Percentiles rank a stretch among this genome's conserved stretches.
Evolutionary conservation across 1,140 invertebrate species (phyloP).

Genomic region (Caerostris extrusa): DNA sequence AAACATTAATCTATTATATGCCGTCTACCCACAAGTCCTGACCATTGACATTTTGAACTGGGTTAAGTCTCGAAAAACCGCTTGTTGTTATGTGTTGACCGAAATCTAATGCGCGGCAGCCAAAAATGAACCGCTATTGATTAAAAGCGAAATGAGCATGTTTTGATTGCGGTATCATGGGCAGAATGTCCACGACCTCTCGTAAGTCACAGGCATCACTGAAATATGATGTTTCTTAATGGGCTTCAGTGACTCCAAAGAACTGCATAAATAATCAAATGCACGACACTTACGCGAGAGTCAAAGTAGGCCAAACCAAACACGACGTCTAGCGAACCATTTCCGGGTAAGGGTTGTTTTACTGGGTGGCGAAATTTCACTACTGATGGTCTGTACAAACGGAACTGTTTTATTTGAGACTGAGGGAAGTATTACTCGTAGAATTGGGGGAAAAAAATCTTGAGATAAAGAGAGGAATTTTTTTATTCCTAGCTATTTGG

Average conservation of each 20-base stretch:
- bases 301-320: constrained; percentile 41
- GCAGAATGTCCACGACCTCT: constrained; percentile 14
- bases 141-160: constrained; percentile 18
- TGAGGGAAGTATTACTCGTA: too few species aligned
- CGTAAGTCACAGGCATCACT: constrained; percentile 21
- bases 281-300: constrained; percentile 2
- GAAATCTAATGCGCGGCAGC: not conserved
- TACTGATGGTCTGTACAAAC: not conserved
- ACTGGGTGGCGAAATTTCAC: not conserved
- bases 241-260: constrained; percentile 17
- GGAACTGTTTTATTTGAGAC: too few species aligned
- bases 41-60: constrained; percentile 37
- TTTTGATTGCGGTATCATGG: constrained; percentile 8
- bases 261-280: constrained; percentile 50
- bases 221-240: constrained; percentile 21
- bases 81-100: not conserved
- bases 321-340: not conserved
- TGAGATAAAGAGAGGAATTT: too few species aligned
- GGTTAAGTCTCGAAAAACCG: not conserved
- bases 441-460: too few species aligned
- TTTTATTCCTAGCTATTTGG: too few species aligned
- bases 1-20: not conserved
- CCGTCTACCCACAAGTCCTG: not conserved
- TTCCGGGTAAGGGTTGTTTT: constrained; percentile 45
- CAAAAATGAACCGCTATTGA: not conserved